Base-by-base conservation (phyloP, 2,888 invertebrate species). In the Cantharis nigra region DNA sequence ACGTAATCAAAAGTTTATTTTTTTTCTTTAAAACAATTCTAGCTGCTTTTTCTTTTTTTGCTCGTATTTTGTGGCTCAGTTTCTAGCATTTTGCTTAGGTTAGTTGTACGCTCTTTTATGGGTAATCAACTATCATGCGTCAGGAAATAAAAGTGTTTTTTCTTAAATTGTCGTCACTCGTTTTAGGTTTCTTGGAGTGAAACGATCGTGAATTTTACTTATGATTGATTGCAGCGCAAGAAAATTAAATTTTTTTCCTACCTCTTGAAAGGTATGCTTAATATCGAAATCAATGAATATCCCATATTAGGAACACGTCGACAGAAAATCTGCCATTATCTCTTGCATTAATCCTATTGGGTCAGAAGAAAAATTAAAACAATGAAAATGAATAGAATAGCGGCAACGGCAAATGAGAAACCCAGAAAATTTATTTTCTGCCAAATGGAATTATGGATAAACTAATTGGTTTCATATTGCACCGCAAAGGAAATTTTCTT, bases 31-130 rank as follows among this genome's bases (percentile, higher is more conserved):
- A 20, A 20, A 11, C 26, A 67, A 67, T 67, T 20, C 20, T 23
- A 67, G 18, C 26, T 23, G 11, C 11, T 67, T 67, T 67, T 67
- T 67, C 26, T 18, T 26, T 67, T 67, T 23, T 13, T 64, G 20
- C 20, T 65, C 20, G 65, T 65, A 5, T 18, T 65, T 16, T 65
- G 14, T 13, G 65, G 23, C 26, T 67, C 26, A n/a, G 65, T 13
- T 67, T 67, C 65, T 67, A 67, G n/a, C 20, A 67, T 67, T 67
- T 67, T 67, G 65, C 65, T 67, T 67, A 67, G 65, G 20, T 67
- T 67, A 26, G 20, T 67, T 7, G 23, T 67, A 67, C 65, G 65
- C 26, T 13, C 26, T 67, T 67, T 67, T 67, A 67, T 67, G 65
- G 65, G 65, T 67, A 67, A 67, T 67, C 65, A 67, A 67, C 20